phyloP scores from a whole-genome alignment of 2,888 invertebrate genomes.

The Hemistola chrysoprasaria region DNA sequence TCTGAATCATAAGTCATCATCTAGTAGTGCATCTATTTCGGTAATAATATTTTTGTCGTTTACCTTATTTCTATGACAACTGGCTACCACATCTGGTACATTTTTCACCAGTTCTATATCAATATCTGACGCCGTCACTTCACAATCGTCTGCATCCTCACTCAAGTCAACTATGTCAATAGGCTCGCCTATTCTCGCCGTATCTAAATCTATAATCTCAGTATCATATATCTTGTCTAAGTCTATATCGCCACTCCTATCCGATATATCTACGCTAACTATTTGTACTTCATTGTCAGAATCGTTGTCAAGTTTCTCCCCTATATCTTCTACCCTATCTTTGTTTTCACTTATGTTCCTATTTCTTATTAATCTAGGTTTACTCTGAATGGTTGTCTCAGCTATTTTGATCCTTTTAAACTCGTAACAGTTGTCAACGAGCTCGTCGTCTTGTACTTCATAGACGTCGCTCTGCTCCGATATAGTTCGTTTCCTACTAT shows the following conservation, averaged over 20 bases:
- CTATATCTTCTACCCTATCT: constrained; percentile 19
- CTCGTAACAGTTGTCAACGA: constrained; percentile 67
- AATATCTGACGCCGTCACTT: constrained; percentile 46
- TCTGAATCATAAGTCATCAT: constrained; percentile 59
- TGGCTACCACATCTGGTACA: constrained; percentile 73
- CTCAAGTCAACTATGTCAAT: constrained; percentile 67
- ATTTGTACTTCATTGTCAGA: constrained; percentile 72
- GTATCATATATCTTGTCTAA: constrained; percentile 48
- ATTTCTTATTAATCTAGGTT: constrained; percentile 66
- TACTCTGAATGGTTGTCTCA: constrained; percentile 47
- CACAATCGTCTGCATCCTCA: constrained; percentile 57
- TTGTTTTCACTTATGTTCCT: constrained; percentile 46
- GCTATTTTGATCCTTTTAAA: constrained; percentile 66
- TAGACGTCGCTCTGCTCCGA: constrained; percentile 65
- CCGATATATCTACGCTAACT: constrained; percentile 52
- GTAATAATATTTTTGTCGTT: constrained; percentile 49
- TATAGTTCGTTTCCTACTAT: constrained; percentile 62
- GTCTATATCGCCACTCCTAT: constrained; percentile 33
- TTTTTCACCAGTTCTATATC: constrained; percentile 59
- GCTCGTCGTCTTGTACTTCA: constrained; percentile 60
- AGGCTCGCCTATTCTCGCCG: constrained; percentile 46
- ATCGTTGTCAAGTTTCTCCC: constrained; percentile 47
- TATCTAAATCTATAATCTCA: constrained; percentile 62
- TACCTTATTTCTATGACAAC: constrained; percentile 61
- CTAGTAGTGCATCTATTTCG: constrained; percentile 55